Percentiles rank a stretch among this genome's conserved stretches.
Conservation (phyloP, 1,140 invertebrate genomes). For the Sogatella furcifera region DNA sequence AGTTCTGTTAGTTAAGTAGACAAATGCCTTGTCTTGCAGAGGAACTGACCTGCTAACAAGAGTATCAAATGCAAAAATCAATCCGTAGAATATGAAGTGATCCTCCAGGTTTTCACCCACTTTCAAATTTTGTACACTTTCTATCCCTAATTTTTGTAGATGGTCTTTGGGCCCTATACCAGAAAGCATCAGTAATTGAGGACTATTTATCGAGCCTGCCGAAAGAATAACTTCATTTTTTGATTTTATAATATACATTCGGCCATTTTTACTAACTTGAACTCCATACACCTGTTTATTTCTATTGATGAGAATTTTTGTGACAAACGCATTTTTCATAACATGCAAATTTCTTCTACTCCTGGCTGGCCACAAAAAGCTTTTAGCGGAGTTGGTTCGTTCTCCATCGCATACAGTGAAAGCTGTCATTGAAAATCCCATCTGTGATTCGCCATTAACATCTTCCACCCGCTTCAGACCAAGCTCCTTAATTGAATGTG, state of each 20-base stretch:
- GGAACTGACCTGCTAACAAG: slow-evolving; percentile 8
- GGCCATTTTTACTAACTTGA: slow-evolving; percentile 56
- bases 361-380: slow-evolving; percentile 55
- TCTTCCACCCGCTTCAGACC: slow-evolving; percentile 41
- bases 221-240: slow-evolving; percentile 49
- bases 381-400: slow-evolving; percentile 29
- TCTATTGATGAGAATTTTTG: slow-evolving; percentile 23
- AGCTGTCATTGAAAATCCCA: slow-evolving; percentile 19
- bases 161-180: slow-evolving; percentile 38
- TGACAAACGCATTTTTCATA: slow-evolving; percentile 47
- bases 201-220: slow-evolving; percentile 30
- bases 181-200: slow-evolving; percentile 38
- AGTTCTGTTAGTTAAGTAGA: slow-evolving; percentile 33
- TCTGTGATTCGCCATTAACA: slow-evolving; percentile 35
- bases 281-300: slow-evolving; percentile 58
- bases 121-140: slow-evolving; percentile 13
- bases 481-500: slow-evolving; percentile 45
- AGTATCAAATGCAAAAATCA: not conserved
- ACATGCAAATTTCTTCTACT: slow-evolving; percentile 52
- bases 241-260: slow-evolving; percentile 47
- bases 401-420: slow-evolving; percentile 32
- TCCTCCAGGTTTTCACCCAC: slow-evolving; percentile 40
- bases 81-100: slow-evolving; percentile 32
- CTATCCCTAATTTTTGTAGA: slow-evolving; percentile 27
- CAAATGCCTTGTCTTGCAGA: slow-evolving; percentile 35